Percentiles rank a stretch among this genome's conserved stretches.
Conservation (phyloP, 2,888 invertebrate species). For the Steromphala cineraria region DNA sequence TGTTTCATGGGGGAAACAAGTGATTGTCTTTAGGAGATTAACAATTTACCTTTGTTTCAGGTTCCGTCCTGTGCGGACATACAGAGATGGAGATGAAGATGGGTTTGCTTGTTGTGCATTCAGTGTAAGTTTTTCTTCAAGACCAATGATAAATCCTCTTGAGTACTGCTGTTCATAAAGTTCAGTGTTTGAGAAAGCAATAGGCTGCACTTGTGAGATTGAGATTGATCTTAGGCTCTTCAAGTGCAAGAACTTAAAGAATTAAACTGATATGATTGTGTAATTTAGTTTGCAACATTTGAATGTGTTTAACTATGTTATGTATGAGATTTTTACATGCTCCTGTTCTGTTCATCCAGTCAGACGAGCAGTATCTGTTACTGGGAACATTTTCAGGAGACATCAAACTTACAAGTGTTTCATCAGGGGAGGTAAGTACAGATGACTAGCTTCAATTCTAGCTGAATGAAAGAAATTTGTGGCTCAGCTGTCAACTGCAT, state of each 20-base stretch:
- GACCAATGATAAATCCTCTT: not conserved
- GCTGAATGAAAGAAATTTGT: no score
- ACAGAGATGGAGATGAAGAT: constrained; percentile 82
- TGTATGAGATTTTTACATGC: not conserved
- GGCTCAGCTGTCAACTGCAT: no score
- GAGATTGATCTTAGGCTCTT: no score
- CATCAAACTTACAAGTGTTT: constrained; percentile 89
- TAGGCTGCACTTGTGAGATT: no score
- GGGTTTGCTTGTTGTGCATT: constrained; percentile 86
- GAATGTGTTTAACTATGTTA: no score
- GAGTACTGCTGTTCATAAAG: not conserved
- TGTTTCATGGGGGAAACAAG: no score
- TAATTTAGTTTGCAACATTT: no score
- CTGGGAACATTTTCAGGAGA: constrained; percentile 94
- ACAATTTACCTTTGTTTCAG: not conserved
- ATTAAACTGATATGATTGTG: no score
- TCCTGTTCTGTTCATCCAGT: constrained; percentile 76
- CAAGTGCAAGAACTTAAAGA: no score
- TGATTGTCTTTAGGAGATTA: no score
- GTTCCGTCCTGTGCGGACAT: constrained; percentile 81
- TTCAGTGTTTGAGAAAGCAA: no score
- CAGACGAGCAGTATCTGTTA: constrained; percentile 82
- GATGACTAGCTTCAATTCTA: no score
- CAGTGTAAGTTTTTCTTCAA: constrained; percentile 73
- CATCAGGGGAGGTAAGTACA: constrained; percentile 81